Evolutionary conservation across 2,113 vertebrate genomes (phyloP), one percentile per base, ranked within the genome.

Genomic region (Scomber japonicus): DNA sequence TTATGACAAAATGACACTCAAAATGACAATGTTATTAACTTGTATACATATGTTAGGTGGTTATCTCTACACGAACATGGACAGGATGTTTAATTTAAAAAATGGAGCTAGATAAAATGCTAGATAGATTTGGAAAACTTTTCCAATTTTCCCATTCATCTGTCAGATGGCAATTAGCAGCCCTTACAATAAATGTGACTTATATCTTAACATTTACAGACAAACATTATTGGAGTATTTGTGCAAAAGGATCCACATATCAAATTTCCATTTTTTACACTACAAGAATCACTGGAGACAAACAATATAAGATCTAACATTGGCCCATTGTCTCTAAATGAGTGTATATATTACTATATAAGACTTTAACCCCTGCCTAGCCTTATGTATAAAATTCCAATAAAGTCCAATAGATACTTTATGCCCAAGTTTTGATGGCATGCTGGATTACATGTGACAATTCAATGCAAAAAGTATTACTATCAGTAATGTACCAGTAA

Each of bases 361-460:
- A 9, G 19, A 62, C 31, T 63, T 84, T 84, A 44, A 73, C 76
- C 53, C 60, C 50, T 5, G 35, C 35, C 35, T 46, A 71, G 45
- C 40, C 21, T 54, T 8, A 57, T 61, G 24, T 68, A 67, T 6
- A 45, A 67, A 71, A 80, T 35, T 71, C 11, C 6, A n/a, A 53
- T 27, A 11, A 21, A 54, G 5, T 21, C 5, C 30, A 50, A 59
- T 16, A 15, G 13, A 59, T 55, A 57, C 4, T 3, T n/a, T 2
- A 48, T n/a, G 15, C 27, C 19, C 24, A 44, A 19, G 9, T 48
- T 16, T 27, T 24, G 12, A 15, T 15, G 49, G 65, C n/a, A 44
- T 24, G 40, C n/a, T 13, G n/a, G 49, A 21, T 49, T 35, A 75
- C 4, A 3, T 4, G 21, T 27, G 16, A 13, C 17, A 40, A 40